Evolutionary conservation across 2,888 invertebrate species (phyloP), one percentile per base, ranked within the genome.

Genomic region (Lepidocyrtinus sp.): DNA sequence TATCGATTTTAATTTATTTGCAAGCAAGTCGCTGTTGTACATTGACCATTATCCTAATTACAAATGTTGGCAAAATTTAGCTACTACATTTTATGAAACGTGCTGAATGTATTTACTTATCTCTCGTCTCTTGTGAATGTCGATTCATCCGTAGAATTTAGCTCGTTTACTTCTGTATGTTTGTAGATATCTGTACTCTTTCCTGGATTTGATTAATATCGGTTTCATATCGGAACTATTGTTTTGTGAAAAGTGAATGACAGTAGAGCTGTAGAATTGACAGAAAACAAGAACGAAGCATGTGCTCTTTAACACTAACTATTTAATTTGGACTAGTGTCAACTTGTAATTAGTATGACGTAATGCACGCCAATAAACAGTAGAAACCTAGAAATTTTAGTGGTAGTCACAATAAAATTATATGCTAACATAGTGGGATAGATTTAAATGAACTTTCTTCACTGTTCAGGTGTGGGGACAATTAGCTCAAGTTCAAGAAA

Each of bases 391-490:
- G n/a, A n/a, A n/a, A n/a, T n/a, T n/a, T 50, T 7, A 17, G 2
- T 12, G 2, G 50, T 7, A n/a, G 50, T 12, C 50, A 50, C 12
- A 12, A 50, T 7, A 50, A 50, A 5, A 36, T 12, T 5, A 36
- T 36, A 36, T 45, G 7, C n/a, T 64, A 22, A 15, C 24, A 27
- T 15, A 2, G 21, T 64, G n/a, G 22, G 21, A 67, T 75, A 61
- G 50, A 45, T 63, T 12, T 75, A 27, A 24, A 59, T 70, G 67
- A 55, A 78, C 86, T 79, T 79, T 62, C 61, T 79, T 74, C 59
- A 91, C 92, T 65, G 92, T 93, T 73, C 94, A 96, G 91, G 93
- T 96, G 87, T 95, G 96, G 95, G 95, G 95, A 68, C 96, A 96
- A 89, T 90, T 96, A 87, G 95, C 96, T 82, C 91, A 96, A 80